Base-by-base conservation (phyloP, 2,797 vertebrate genomes). In the Squalus acanthias region DNA sequence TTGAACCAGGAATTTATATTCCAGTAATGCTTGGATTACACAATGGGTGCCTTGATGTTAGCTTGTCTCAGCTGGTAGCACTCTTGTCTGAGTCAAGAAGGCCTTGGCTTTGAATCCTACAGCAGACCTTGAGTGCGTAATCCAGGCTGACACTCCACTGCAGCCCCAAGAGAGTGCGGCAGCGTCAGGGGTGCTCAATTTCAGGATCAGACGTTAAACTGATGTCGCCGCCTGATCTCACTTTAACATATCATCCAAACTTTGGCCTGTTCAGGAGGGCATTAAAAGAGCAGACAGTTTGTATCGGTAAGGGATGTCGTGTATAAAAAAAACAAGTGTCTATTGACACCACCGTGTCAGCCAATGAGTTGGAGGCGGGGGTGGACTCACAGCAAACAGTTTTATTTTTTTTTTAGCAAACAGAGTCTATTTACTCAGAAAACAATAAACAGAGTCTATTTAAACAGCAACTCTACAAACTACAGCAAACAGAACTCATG, bases 21-120 rank as follows among this genome's bases (percentile, higher is more conserved):
- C 63, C n/a, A 67, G 60, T 65, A 92, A 92, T n/a, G 60, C 60
- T 39, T 92, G 89, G 33, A 92, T 92, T 65, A 92, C 57, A 91
- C 57, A 63, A 63, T 63, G n/a, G 17, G 33, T 17, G 17, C 88
- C 53, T 91, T 91, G 88, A 92, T 39, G 89, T 67, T 17, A 39
- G 29, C 60, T 67, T 39, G 33, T 22, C 26, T 50, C 39, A 85
- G 82, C 82, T 50, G 82, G 53, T 89, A 89, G 87, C 87, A 57
- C 53, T 60, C 26, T 60, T 29, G 53, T 60, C 87, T 89, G 87
- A 29, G 53, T 33, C 53, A 26, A 8, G 87, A 33, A 57, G 50
- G 10, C 57, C 87, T 89, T 33, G 53, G 24, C 4, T 60, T 60
- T 89, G 50, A 50, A 20, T 29, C 50, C 53, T 26, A 60, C 87